Base-by-base conservation (phyloP, 2,113 vertebrate genomes). In the Coracopsis vasa region DNA sequence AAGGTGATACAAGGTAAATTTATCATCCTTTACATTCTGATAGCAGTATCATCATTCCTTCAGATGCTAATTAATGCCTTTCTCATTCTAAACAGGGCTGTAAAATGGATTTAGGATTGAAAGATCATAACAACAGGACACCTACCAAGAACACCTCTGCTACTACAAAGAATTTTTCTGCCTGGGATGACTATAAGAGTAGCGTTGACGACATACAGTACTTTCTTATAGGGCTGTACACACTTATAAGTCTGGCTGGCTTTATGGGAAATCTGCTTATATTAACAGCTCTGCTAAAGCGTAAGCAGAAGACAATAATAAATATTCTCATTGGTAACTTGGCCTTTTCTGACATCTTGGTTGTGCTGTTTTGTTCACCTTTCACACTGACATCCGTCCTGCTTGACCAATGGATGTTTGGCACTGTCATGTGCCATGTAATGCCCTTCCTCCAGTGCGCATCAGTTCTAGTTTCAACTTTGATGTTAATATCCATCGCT, bases 321-420 rank as follows among this genome's bases (percentile, higher is more conserved):
- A 99, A 98, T 67, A 97, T 98, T 77, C 98, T 99, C n/a, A 98
- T 99, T 33, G 97, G 98, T 47, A 98, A 98, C 72, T 69, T 99
- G 91, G 98, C 98, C 28, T 98, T 99, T 92, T 98, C 98, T n/a
- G 98, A 99, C 90, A 98, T 98, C 86, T 95, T 99, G 88, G 98
- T 99, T 23, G 98, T 98, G 41, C 81, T 99, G 9, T 98, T 99
- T 75, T 98, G 98, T 73, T 98, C 98, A 1, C 98, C 98, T 37
- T 99, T 98, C 84, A 99, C 98, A 0, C 92, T 99, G 86, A 98
- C 98, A 7, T 98, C 98, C 0, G 81, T 98, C 54, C 78, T 99
- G 77, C 95, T 99, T 66, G 98, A 99, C 91, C 98, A 98, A 7
- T 98, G 98, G 98, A 98, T 98, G 85, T 98, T 99, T 91, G 98